Conservation (phyloP, 2,888 invertebrate genomes). For the Gryllus longicercus region DNA sequence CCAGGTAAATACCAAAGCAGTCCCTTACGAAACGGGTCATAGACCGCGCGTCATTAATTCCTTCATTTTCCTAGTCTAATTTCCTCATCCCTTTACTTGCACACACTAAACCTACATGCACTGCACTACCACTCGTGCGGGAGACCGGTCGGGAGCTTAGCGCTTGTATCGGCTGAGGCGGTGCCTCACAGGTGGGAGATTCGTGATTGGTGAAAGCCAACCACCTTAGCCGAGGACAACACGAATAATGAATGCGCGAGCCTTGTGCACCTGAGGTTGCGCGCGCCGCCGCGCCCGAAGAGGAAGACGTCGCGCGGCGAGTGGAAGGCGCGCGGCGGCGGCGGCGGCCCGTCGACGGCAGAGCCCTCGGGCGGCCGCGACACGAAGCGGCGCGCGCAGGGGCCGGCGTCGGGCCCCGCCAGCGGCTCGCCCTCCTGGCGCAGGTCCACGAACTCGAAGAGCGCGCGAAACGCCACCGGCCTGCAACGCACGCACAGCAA, state of each 20-base stretch:
- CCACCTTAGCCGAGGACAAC: background rate
- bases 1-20: too few species aligned
- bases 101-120: too few species aligned
- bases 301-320: conserved; percentile 80
- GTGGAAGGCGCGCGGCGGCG: conserved; percentile 68
- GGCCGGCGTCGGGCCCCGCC: conserved; percentile 54
- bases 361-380: conserved; percentile 53
- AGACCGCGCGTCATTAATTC: too few species aligned
- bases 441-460: conserved; percentile 85
- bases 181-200: too few species aligned
- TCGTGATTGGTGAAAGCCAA: background rate
- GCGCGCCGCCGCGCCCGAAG: conserved; percentile 79
- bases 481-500: conserved; percentile 49
- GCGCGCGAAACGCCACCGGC: conserved; percentile 77
- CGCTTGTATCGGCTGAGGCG: too few species aligned
- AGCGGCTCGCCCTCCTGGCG: conserved; percentile 75
- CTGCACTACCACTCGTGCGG: too few species aligned
- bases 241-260: background rate
- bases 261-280: conserved; percentile 65
- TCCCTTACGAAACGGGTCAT: too few species aligned
- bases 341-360: conserved; percentile 42
- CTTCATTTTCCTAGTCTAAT: too few species aligned
- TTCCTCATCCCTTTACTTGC: too few species aligned
- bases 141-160: too few species aligned
- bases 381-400: conserved; percentile 73